phyloP scores from a whole-genome alignment of 2,888 invertebrate species.

The Aquatica leii region DNA sequence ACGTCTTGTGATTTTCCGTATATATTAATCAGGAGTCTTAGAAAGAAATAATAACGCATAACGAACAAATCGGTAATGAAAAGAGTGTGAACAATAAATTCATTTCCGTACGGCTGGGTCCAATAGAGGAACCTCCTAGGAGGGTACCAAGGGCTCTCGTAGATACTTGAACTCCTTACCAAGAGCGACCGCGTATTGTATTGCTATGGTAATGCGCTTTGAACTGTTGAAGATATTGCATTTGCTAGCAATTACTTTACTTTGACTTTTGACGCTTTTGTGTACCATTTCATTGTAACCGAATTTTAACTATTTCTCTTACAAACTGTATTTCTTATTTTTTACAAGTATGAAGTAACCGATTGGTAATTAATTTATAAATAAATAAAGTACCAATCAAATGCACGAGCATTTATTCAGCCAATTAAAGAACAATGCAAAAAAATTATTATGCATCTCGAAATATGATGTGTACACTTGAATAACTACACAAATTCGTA shows the following conservation, averaged over 20 bases:
- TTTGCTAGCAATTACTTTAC: slow-evolving; percentile 48
- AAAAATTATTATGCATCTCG: not conserved
- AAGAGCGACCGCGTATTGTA: slow-evolving; percentile 51
- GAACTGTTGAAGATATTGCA: slow-evolving; percentile 48
- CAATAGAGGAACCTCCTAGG: slow-evolving; percentile 43
- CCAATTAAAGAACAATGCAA: too few species aligned
- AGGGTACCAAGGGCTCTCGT: slow-evolving; percentile 51
- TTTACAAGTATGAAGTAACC: too few species aligned
- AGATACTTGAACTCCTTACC: slow-evolving; percentile 47
- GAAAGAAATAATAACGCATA: slow-evolving; percentile 24
- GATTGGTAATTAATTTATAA: slow-evolving; percentile 7
- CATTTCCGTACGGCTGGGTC: slow-evolving; percentile 34
- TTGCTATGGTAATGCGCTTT: slow-evolving; percentile 54
- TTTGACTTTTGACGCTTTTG: slow-evolving; percentile 48
- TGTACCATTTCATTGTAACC: slow-evolving; percentile 27
- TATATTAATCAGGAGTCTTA: not conserved
- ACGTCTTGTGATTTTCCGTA: not conserved
- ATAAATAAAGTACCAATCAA: too few species aligned
- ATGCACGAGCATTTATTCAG: too few species aligned
- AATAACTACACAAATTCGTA: slow-evolving; percentile 26
- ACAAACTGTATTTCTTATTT: not conserved
- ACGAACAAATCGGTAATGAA: slow-evolving; percentile 34
- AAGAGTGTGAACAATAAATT: slow-evolving; percentile 39
- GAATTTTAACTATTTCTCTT: not conserved
- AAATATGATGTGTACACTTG: slow-evolving; percentile 16